These are phyloP conservation scores for Drosophila micromelanica DNA, from an alignment of 1,140 invertebrate genomes.

Conservation along the genomic window DNA sequence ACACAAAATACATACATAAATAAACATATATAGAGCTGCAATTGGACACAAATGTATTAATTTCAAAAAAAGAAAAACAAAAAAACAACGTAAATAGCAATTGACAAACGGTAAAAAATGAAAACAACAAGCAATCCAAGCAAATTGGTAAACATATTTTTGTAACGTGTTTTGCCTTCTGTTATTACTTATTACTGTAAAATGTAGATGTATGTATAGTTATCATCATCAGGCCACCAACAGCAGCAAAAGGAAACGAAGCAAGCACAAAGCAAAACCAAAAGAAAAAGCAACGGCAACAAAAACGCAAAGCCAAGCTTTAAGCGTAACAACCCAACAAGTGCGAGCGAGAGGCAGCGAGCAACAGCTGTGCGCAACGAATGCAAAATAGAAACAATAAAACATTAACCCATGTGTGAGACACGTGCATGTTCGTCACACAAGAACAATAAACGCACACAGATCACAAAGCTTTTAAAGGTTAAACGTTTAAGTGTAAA, in stretches of 20 bases:
- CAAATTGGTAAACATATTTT: constrained; percentile 45
- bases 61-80: constrained; percentile 27
- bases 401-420: constrained; percentile 36
- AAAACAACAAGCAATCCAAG: constrained; percentile 7
- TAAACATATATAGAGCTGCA: constrained; percentile 16
- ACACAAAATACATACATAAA: constrained; percentile 42
- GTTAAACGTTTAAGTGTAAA: constrained; percentile 21
- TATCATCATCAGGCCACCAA: constrained; percentile 37
- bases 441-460: background rate
- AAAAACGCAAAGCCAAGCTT: constrained; percentile 23
- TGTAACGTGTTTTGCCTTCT: constrained; percentile 19
- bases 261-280: constrained; percentile 19
- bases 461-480: background rate
- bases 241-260: constrained; percentile 31
- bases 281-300: constrained; percentile 3
- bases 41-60: constrained; percentile 29
- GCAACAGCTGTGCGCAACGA: constrained; percentile 40
- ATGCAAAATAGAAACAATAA: constrained; percentile 21
- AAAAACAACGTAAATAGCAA: no score
- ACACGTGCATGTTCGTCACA: constrained; percentile 23
- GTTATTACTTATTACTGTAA: constrained; percentile 24
- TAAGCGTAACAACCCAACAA: background rate
- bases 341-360: constrained; percentile 23
- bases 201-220: constrained; percentile 1
- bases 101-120: constrained; percentile 2